These are phyloP conservation scores for Cygnus olor DNA, from an alignment of 2,797 vertebrate species.

Conservation along the genomic window DNA sequence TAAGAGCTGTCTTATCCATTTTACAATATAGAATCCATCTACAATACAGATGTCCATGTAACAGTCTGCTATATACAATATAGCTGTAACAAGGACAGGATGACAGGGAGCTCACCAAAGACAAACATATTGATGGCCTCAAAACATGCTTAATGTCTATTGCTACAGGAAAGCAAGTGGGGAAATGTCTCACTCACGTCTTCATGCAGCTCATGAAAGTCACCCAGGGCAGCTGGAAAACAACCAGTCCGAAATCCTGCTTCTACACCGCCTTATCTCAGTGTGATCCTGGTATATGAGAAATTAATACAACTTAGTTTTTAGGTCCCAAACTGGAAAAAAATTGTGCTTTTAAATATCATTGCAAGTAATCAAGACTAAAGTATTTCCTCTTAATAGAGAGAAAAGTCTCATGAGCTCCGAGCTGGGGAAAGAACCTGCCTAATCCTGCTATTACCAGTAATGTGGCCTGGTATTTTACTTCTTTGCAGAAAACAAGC, in stretches of 20 bases:
- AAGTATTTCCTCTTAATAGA: neutral
- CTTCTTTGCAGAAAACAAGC: neutral
- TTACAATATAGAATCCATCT: neutral
- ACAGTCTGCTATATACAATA: no score
- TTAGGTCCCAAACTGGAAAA: neutral
- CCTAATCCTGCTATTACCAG: neutral
- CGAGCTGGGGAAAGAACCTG: neutral
- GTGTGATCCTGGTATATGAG: neutral
- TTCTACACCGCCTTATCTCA: neutral
- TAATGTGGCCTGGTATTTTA: neutral
- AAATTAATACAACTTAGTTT: neutral
- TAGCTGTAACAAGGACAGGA: neutral
- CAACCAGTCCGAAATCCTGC: neutral
- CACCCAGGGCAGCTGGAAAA: rapidly evolving
- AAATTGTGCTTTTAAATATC: neutral
- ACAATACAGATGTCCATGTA: neutral
- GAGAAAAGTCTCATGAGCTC: neutral
- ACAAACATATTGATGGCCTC: neutral
- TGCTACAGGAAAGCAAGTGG: neutral
- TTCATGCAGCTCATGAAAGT: neutral
- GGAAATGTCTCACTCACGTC: neutral
- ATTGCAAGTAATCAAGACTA: neutral
- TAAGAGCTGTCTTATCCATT: neutral
- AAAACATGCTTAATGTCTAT: neutral
- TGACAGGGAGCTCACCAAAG: neutral